A percentile compares a stretch with the other conserved stretches of the same genome.
phyloP scores from a whole-genome alignment of 2,797 vertebrate genomes.

The Prunella strophiata region DNA sequence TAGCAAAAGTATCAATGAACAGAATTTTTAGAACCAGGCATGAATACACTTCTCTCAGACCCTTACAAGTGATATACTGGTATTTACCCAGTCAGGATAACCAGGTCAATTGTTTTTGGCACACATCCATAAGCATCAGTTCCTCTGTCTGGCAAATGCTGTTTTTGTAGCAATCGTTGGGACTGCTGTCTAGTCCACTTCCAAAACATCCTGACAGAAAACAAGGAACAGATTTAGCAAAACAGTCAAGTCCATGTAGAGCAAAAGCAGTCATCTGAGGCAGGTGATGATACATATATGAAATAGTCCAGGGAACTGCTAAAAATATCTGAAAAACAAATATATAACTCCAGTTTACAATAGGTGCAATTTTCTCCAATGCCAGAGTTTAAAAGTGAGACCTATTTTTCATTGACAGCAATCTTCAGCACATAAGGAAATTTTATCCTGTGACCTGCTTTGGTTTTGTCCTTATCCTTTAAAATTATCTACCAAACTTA shows the following conservation, averaged over 20 bases:
- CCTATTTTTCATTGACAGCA: not conserved
- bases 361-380: not conserved
- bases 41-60: constrained; percentile 13
- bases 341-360: constrained; percentile 26
- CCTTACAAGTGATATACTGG: not conserved
- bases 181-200: constrained; percentile 62
- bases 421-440: not conserved
- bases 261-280: constrained; percentile 41
- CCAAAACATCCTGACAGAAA: constrained; percentile 70
- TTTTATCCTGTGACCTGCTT: constrained; percentile 6
- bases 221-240: constrained; percentile 69
- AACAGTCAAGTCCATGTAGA: constrained; percentile 39
- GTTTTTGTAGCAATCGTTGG: constrained; percentile 41
- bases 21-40: constrained; percentile 49
- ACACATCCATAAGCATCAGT: constrained; percentile 31
- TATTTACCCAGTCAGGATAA: constrained; percentile 44
- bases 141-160: constrained; percentile 47
- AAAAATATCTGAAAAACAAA: constrained; percentile 55
- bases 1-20: constrained; percentile 34
- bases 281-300: not conserved
- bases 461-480: constrained; percentile 36
- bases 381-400: not conserved
- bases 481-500: constrained; percentile 51
- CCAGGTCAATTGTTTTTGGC: constrained; percentile 57
- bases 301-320: not conserved